Base-by-base conservation (phyloP, 2,888 invertebrate genomes). In the Xylota segnis region DNA sequence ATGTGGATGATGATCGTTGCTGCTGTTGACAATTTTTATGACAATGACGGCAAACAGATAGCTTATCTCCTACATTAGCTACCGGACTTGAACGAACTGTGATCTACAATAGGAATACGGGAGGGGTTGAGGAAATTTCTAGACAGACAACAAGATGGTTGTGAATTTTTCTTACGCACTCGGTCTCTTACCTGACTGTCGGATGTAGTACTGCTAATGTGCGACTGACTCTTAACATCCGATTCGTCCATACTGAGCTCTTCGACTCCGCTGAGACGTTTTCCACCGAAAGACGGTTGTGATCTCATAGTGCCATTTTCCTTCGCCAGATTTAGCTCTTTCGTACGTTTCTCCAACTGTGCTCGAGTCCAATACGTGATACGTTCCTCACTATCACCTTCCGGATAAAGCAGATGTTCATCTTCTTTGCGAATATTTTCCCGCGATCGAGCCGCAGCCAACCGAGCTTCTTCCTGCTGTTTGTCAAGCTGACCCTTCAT, bases 31-130 rank as follows among this genome's bases (percentile, higher is more conserved):
- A 96, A 90, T 95, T 96, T 92, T 95, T 96, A 90, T 96, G 96
- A 92, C 96, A 96, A 91, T 96, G 95, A 88, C 95, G 94, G 92
- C 96, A 96, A 72, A 96, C 95, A 71, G 95, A 94, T 89, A 96
- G 94, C 76, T 95, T 94, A 92, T 96, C 96, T 83, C 95, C 95
- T 87, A 91, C 90, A 88, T 90, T 90, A 68, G 95, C 94, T 79
- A 95, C 94, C 81, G 96, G 96, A 91, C 96, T 96, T 65, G 96
- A 96, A 89, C 96, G 94, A 75, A 96, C 96, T 61, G 96, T 96
- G 88, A 96, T 95, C 96, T 96, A 87, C 47, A 65, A 58, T 18
- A 54, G 71, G 68, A 75, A 63, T 37, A 59, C 59, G 56, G 58
- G 74, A 63, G 23, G 75, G 50, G 40, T 50, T 43, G 56, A 76